A percentile compares a stretch with the other conserved stretches of the same genome.
These are phyloP conservation scores for Caerostris extrusa DNA, from an alignment of 1,140 invertebrate genomes.

Conservation along the genomic window DNA sequence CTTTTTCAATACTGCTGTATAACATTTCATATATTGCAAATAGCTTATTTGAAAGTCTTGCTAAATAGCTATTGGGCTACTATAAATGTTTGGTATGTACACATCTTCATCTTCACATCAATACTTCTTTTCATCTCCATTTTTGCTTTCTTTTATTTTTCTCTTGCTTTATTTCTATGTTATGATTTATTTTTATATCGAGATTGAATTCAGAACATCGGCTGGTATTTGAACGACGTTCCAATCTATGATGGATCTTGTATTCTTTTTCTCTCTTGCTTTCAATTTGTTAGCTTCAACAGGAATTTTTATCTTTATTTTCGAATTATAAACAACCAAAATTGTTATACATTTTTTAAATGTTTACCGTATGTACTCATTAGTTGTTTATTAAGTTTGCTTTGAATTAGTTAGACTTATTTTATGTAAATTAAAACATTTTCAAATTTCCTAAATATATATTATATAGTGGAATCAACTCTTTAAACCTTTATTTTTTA, in stretches of 20 bases:
- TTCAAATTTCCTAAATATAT: no score
- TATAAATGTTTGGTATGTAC: conserved; percentile 47
- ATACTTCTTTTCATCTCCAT: background rate
- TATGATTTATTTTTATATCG: background rate
- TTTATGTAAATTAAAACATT: no score
- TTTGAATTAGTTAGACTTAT: no score
- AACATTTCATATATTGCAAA: background rate
- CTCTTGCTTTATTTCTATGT: background rate
- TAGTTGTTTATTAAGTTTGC: no score
- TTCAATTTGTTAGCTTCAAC: background rate
- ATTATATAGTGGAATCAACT: no score
- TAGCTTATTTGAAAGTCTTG: background rate
- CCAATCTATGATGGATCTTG: background rate
- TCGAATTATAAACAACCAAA: background rate
- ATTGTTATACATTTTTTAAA: no score
- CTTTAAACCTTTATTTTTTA: no score
- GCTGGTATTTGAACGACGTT: background rate
- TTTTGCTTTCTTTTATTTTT: background rate
- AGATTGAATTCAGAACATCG: background rate
- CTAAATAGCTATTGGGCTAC: conserved; percentile 46
- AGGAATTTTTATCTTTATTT: background rate
- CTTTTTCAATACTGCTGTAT: no score
- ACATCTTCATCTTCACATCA: no score
- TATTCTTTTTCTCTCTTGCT: background rate
- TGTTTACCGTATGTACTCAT: no score